phyloP scores from a whole-genome alignment of 2,113 vertebrate species.

The Cryptotis parvus region DNA sequence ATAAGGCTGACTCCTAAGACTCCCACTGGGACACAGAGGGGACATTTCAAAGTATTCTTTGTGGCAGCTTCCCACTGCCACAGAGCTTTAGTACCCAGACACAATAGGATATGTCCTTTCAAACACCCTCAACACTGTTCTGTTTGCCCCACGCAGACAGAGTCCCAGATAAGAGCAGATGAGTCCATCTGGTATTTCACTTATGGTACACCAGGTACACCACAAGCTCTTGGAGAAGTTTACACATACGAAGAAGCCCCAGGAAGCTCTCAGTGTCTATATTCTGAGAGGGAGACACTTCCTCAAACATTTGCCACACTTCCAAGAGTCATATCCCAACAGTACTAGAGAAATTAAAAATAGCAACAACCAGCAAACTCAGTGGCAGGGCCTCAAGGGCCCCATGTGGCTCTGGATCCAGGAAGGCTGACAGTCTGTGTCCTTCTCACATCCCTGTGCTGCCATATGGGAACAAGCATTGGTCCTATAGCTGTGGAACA shows the following conservation, averaged over 20 bases:
- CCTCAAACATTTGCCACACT: background rate
- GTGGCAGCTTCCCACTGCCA: background rate
- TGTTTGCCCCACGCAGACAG: too few species aligned
- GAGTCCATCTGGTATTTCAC: background rate
- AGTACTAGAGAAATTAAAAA: background rate
- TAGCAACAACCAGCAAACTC: background rate
- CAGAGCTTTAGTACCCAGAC: background rate
- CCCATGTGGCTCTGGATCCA: background rate
- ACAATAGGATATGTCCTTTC: background rate
- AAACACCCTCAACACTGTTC: background rate
- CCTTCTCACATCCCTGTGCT: background rate
- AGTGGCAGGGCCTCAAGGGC: background rate
- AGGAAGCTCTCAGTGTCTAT: background rate
- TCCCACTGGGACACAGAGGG: too few species aligned
- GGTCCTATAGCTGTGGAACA: background rate
- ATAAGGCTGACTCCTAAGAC: background rate
- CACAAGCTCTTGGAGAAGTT: background rate
- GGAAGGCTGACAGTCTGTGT: background rate
- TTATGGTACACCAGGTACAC: background rate
- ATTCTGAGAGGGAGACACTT: background rate
- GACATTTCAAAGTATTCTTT: background rate
- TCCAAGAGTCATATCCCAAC: background rate
- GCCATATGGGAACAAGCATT: background rate
- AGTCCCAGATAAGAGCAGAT: background rate
- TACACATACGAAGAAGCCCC: background rate